Evolutionary conservation across 2,888 invertebrate genomes (phyloP).

Genomic region (Callinectes sapidus): DNA sequence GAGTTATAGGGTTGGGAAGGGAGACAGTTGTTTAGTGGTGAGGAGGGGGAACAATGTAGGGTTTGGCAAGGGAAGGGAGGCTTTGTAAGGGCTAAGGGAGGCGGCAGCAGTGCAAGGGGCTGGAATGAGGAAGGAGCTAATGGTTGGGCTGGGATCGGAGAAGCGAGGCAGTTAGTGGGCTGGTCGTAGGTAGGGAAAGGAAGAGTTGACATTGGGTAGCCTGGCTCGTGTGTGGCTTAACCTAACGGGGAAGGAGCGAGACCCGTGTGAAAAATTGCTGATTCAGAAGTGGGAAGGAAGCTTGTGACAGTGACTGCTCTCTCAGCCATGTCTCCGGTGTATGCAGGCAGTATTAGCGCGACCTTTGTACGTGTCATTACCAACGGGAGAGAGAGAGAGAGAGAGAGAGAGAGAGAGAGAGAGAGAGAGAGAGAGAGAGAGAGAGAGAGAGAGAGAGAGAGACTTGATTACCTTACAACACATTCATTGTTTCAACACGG

Average conservation of each 20-base stretch:
- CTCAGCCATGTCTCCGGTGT: neutral
- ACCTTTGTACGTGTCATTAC: neutral
- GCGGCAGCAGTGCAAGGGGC: neutral
- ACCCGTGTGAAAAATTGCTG: neutral
- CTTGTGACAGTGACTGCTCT: neutral
- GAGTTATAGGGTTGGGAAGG: neutral
- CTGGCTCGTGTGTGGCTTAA: neutral
- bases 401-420: conserved; percentile 24
- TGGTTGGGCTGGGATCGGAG: neutral
- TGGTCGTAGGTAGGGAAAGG: neutral
- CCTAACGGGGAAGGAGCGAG: neutral
- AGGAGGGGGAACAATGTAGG: neutral
- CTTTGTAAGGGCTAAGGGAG: neutral
- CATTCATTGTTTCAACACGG: neutral
- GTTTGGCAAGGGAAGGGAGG: neutral
- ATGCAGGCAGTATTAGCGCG: neutral
- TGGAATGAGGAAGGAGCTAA: neutral
- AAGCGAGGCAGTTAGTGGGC: neutral
- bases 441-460: conserved; percentile 34
- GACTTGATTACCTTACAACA: neutral
- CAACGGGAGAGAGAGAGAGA: neutral
- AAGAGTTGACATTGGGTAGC: neutral
- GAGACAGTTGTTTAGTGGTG: neutral
- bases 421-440: conserved; percentile 44
- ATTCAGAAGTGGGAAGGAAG: neutral